phyloP scores from a whole-genome alignment of 2,797 vertebrate genomes.

The Hybognathus amarus region DNA sequence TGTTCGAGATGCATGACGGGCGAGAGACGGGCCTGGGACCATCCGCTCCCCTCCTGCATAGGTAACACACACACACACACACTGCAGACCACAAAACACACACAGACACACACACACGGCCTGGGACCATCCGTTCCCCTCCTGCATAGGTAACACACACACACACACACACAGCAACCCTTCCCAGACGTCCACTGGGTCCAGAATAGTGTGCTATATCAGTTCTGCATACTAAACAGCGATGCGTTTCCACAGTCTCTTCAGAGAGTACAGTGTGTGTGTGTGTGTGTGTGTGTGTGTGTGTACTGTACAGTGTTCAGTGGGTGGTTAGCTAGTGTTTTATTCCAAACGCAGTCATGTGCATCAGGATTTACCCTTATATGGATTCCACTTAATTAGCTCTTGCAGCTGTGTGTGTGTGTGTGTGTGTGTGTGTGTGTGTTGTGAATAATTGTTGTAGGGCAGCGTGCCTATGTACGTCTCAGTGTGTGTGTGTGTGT shows the following conservation, averaged over 20 bases:
- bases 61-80: no score
- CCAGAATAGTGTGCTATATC: no score
- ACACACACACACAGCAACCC: no score
- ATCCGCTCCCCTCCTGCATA: conserved; percentile 71
- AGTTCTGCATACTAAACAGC: background rate
- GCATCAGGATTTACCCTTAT: conserved; percentile 63
- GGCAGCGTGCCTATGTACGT: conserved; percentile 50
- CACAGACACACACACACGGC: no score
- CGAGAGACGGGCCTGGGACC: conserved; percentile 94
- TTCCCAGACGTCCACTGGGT: no score
- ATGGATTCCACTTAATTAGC: conserved; percentile 68
- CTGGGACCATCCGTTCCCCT: conserved; percentile 88
- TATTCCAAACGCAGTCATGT: conserved; percentile 37
- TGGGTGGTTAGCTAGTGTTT: conserved; percentile 36
- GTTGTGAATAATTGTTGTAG: conserved; percentile 62
- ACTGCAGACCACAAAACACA: no score
- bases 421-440: conserved; percentile 47
- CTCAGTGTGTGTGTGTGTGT: background rate
- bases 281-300: background rate
- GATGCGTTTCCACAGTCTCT: background rate
- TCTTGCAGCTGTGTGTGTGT: conserved; percentile 47
- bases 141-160: no score
- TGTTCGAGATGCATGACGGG: conserved; percentile 95
- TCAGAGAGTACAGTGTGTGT: background rate
- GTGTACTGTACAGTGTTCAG: conserved; percentile 59